Percentiles rank a stretch among this genome's conserved stretches.
phyloP scores from a whole-genome alignment of 2,113 vertebrate species.

The Drymodes brunneopygia region DNA sequence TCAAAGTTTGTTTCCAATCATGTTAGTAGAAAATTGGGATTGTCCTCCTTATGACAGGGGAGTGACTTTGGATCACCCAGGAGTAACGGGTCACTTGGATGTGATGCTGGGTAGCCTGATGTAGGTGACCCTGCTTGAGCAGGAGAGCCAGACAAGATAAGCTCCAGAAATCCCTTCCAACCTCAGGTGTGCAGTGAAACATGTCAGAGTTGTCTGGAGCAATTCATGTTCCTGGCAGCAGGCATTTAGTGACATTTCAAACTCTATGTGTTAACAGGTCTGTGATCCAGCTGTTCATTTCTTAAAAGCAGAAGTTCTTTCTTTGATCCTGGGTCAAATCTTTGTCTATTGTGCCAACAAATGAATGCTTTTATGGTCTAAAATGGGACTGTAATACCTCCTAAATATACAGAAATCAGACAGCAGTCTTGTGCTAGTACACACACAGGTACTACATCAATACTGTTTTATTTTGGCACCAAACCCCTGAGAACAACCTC shows the following conservation, averaged over 20 bases:
- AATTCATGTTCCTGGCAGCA: neutral
- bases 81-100: neutral
- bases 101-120: neutral
- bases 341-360: neutral
- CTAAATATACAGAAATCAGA: neutral
- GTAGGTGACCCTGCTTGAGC: neutral
- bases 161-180: neutral
- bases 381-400: neutral
- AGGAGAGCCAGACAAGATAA: accelerated
- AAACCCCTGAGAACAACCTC: neutral
- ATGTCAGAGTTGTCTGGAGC: neutral
- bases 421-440: neutral
- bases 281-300: neutral
- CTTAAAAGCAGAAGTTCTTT: neutral
- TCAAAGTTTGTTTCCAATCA: neutral
- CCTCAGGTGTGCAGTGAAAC: neutral
- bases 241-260: neutral
- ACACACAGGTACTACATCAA: neutral
- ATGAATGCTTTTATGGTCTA: neutral
- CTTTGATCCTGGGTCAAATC: neutral
- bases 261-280: neutral
- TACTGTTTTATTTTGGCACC: neutral
- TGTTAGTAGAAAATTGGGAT: neutral
- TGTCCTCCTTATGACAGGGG: neutral
- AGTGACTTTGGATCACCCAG: neutral